Evolutionary conservation across 2,113 vertebrate genomes (phyloP).

Genomic region (Sapajus apella): DNA sequence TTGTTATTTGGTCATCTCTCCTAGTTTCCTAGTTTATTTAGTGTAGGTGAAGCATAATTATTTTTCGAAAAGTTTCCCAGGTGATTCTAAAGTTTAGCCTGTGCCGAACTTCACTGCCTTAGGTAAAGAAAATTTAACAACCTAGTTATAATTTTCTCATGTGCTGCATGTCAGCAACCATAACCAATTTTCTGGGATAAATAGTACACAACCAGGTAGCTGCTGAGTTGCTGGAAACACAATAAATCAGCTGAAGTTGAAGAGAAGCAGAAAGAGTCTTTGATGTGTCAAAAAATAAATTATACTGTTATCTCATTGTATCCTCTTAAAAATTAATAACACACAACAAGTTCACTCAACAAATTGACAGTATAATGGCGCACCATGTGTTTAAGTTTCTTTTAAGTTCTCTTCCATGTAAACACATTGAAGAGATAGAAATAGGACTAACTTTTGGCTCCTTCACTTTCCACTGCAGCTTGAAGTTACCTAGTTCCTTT

Average conservation of each 20-base stretch:
- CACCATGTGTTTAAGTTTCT: neutral
- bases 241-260: neutral
- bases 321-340: neutral
- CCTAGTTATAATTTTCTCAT: neutral
- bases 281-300: neutral
- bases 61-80: neutral
- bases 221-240: neutral
- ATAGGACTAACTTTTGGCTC: neutral
- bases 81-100: neutral
- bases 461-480: neutral
- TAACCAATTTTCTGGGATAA: neutral
- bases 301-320: neutral
- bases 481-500: neutral
- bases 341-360: neutral
- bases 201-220: neutral
- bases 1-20: neutral
- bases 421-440: neutral
- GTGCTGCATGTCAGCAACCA: neutral
- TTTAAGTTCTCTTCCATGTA: neutral
- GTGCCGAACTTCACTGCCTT: neutral
- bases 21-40: neutral
- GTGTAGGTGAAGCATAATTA: neutral
- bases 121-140: neutral
- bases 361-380: neutral
- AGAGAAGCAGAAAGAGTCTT: neutral